Conservation (phyloP, 2,797 vertebrate species). For the Odontamblyopus rebecca region DNA sequence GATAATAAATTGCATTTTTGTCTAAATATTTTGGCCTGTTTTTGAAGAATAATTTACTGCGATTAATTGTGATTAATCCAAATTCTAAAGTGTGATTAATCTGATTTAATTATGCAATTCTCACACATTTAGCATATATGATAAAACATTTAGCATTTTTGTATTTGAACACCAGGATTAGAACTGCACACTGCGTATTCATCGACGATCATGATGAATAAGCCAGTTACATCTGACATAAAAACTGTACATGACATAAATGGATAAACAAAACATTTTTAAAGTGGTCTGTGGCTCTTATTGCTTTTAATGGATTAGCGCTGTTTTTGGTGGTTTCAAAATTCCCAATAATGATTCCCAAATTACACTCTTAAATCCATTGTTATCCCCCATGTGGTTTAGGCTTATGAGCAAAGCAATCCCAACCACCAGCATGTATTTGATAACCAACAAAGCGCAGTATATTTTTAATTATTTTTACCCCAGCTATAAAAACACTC, state of each 20-base stretch:
- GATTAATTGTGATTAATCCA: too few species aligned
- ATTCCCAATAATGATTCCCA: conserved; percentile 21
- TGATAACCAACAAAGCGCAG: not conserved
- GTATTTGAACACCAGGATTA: too few species aligned
- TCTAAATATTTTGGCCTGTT: too few species aligned
- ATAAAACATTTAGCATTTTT: too few species aligned
- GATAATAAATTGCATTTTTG: too few species aligned
- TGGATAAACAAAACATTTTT: not conserved
- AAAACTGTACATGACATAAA: not conserved
- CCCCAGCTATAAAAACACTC: not conserved
- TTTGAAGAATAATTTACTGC: too few species aligned
- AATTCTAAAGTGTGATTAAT: too few species aligned
- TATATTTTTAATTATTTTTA: not conserved
- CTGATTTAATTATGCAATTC: too few species aligned
- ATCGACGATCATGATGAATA: too few species aligned
- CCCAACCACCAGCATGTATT: not conserved
- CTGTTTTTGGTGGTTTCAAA: conserved; percentile 19
- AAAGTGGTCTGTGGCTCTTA: not conserved
- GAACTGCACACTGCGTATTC: too few species aligned
- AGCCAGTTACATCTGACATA: too few species aligned
- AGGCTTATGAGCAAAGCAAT: conserved; percentile 8
- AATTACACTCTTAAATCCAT: conserved; percentile 11
- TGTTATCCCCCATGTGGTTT: not conserved
- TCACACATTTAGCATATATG: too few species aligned
- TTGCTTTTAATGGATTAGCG: not conserved